These are phyloP conservation scores for Peromyscus nudipes DNA, from an alignment of 2,797 vertebrate genomes.

Conservation along the genomic window DNA sequence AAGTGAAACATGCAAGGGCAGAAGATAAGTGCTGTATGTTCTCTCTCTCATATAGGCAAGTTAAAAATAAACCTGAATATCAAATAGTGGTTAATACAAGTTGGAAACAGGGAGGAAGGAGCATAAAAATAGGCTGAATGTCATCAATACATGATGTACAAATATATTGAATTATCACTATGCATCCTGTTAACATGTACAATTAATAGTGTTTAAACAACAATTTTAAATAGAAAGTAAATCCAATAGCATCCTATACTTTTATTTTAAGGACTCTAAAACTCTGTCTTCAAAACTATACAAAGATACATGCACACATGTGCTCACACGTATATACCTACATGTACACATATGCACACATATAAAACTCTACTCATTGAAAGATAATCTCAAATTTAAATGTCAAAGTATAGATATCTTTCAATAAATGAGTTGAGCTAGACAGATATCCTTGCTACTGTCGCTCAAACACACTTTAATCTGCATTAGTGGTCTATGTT, in stretches of 20 bases:
- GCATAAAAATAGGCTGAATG: background rate
- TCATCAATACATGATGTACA: background rate
- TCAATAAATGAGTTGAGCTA: background rate
- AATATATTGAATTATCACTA: background rate
- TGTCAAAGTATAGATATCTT: background rate
- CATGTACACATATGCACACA: background rate
- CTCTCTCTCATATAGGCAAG: background rate
- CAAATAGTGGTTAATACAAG: background rate
- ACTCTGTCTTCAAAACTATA: background rate
- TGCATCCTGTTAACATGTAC: background rate
- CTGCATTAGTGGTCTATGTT: background rate
- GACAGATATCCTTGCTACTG: background rate
- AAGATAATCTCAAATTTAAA: conserved; percentile 51
- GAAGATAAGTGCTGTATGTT: background rate
- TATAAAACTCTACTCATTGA: background rate
- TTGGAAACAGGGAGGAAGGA: background rate
- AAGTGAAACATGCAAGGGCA: background rate
- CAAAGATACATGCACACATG: background rate
- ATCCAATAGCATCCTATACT: background rate
- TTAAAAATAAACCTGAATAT: background rate
- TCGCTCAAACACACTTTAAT: background rate
- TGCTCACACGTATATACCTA: background rate
- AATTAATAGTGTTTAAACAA: background rate
- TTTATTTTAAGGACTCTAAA: background rate
- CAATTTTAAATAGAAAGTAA: background rate